Percentiles rank a stretch among this genome's conserved stretches.
Evolutionary conservation across 2,888 invertebrate genomes (phyloP).

Genomic region (Drosophila demipolita): DNA sequence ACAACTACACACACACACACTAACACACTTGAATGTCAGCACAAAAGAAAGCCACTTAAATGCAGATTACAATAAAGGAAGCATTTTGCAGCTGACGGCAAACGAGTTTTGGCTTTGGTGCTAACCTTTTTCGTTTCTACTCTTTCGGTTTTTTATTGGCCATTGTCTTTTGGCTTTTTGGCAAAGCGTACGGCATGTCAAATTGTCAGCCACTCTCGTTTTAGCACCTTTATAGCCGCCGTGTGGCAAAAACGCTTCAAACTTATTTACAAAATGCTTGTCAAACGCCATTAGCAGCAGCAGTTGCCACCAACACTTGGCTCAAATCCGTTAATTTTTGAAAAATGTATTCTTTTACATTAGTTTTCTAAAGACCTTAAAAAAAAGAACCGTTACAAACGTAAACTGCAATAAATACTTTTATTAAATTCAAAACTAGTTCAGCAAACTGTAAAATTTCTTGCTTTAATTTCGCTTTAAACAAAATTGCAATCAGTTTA

Average conservation of each 20-base stretch:
- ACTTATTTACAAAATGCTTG: conserved; percentile 60
- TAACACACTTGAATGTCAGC: conserved; percentile 38
- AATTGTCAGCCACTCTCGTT: conserved; percentile 51
- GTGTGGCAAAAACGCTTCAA: conserved; percentile 56
- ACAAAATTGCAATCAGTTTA: not conserved
- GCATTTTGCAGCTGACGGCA: conserved; percentile 66
- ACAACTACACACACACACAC: conserved; percentile 5
- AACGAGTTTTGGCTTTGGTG: conserved; percentile 56
- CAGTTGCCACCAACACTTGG: conserved; percentile 9
- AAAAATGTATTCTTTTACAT: not conserved
- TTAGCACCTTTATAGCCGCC: conserved; percentile 66
- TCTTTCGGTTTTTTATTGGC: conserved; percentile 41
- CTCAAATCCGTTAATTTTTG: not conserved
- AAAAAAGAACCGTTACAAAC: not conserved
- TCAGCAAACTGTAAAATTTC: too few relatives aligned
- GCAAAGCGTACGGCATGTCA: conserved; percentile 51
- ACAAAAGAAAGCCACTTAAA: conserved; percentile 78
- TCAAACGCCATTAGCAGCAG: conserved; percentile 46
- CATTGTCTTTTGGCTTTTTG: conserved; percentile 58
- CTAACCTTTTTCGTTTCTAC: conserved; percentile 12
- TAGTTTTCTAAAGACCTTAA: not conserved
- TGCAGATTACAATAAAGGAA: conserved; percentile 77
- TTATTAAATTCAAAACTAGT: not conserved
- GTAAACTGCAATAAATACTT: not conserved
- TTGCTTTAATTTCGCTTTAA: too few relatives aligned